A percentile compares a stretch with the other conserved stretches of the same genome.
Evolutionary conservation across 2,797 vertebrate species (phyloP).

Genomic region (Chiloscyllium punctatum): DNA sequence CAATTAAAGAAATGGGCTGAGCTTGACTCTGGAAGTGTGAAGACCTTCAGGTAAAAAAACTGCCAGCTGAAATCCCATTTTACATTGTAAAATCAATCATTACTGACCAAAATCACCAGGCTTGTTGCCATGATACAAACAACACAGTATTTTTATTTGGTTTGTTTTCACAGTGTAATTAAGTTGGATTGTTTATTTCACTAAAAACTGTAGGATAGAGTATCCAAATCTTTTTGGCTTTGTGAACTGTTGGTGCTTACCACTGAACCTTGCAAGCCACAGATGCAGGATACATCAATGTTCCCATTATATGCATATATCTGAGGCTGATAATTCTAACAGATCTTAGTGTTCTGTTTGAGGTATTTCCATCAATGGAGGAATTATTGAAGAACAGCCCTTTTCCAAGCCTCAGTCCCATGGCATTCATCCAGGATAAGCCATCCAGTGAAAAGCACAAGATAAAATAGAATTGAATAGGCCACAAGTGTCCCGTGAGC

Average conservation of each 20-base stretch:
- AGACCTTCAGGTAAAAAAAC: not conserved
- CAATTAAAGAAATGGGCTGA: not conserved
- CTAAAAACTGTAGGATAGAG: not conserved
- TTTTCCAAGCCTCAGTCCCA: not conserved
- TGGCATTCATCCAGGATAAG: not conserved
- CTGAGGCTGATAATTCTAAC: not conserved
- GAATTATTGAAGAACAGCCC: not conserved
- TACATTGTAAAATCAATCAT: not conserved
- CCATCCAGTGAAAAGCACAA: not conserved
- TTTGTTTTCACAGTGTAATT: constrained; percentile 1
- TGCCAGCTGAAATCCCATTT: not conserved
- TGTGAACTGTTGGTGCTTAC: not conserved
- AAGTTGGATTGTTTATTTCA: not conserved
- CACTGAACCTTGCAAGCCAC: not conserved
- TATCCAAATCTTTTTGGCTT: not conserved
- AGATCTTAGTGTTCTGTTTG: not conserved
- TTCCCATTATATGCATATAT: not conserved
- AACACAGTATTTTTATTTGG: not conserved
- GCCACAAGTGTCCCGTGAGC: not conserved
- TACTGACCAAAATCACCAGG: not conserved
- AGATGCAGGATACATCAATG: not conserved
- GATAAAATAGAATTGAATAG: not conserved
- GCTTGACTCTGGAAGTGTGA: not conserved
- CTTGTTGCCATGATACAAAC: not conserved
- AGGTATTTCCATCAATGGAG: not conserved